Conservation (phyloP, 2,888 invertebrate species). For the Tetheella fluctuosa region DNA sequence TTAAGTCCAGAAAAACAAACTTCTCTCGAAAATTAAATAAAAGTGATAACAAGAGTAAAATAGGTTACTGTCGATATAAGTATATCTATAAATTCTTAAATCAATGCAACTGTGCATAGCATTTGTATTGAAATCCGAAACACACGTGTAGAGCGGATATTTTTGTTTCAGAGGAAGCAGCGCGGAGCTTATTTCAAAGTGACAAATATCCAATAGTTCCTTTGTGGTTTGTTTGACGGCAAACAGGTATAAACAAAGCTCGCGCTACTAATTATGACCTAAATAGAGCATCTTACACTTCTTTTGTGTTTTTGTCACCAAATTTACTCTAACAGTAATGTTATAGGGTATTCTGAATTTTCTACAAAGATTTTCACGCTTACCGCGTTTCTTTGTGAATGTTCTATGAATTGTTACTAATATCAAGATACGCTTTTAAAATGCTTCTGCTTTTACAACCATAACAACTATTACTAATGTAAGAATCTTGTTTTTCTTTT, state of each 20-base stretch:
- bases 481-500: background rate
- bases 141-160: slow-evolving; percentile 28
- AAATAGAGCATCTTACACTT: slow-evolving; percentile 18
- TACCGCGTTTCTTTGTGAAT: background rate
- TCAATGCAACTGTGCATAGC: background rate
- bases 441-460: background rate
- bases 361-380: too few relatives aligned
- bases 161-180: slow-evolving; percentile 29
- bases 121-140: background rate
- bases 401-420: background rate
- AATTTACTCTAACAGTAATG: background rate
- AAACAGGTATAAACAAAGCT: slow-evolving; percentile 22
- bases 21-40: background rate
- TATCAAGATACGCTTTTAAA: background rate
- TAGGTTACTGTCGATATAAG: background rate
- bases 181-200: slow-evolving; percentile 34
- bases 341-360: background rate
- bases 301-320: background rate
- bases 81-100: background rate
- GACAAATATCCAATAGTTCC: slow-evolving; percentile 45
- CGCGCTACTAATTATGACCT: slow-evolving; percentile 33
- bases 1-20: too few relatives aligned
- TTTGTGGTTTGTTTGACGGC: slow-evolving; percentile 33
- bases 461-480: too few relatives aligned
- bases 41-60: background rate